These are phyloP conservation scores for Ischnus inquisitorius DNA, from an alignment of 2,888 invertebrate species.

Conservation along the genomic window DNA sequence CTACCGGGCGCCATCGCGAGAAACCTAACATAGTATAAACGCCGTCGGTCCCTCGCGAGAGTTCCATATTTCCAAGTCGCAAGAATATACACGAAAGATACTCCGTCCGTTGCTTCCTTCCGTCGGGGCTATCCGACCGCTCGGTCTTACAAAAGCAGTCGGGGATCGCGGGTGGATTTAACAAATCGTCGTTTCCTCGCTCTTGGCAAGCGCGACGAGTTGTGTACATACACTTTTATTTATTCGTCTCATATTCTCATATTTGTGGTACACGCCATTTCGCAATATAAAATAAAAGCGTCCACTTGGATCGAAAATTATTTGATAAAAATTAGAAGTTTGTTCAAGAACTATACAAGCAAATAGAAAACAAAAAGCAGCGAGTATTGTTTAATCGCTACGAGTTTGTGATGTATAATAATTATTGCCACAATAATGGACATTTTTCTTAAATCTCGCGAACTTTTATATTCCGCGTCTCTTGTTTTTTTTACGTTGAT, in stretches of 20 bases:
- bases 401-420: too few species aligned
- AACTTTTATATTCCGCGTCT: too few species aligned
- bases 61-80: conserved; percentile 10
- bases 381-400: too few species aligned
- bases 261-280: background rate
- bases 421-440: too few species aligned
- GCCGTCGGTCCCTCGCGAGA: background rate
- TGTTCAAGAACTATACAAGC: too few species aligned
- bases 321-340: too few species aligned
- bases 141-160: conserved; percentile 24
- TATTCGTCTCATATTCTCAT: conserved; percentile 6
- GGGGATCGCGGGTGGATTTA: conserved; percentile 28
- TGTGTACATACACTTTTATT: conserved; percentile 8
- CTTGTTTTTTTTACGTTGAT: too few species aligned
- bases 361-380: too few species aligned
- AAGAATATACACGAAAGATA: conserved; percentile 23
- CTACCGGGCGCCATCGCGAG: conserved; percentile 50
- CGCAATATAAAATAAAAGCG: conserved; percentile 9
- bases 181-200: conserved; percentile 49
- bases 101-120: background rate
- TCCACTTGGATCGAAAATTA: background rate
- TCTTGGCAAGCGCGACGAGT: conserved; percentile 44
- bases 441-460: too few species aligned
- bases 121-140: background rate
- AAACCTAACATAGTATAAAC: conserved; percentile 24